These are phyloP conservation scores for Tenthredo notha DNA, from an alignment of 2,888 invertebrate genomes.

Conservation along the genomic window DNA sequence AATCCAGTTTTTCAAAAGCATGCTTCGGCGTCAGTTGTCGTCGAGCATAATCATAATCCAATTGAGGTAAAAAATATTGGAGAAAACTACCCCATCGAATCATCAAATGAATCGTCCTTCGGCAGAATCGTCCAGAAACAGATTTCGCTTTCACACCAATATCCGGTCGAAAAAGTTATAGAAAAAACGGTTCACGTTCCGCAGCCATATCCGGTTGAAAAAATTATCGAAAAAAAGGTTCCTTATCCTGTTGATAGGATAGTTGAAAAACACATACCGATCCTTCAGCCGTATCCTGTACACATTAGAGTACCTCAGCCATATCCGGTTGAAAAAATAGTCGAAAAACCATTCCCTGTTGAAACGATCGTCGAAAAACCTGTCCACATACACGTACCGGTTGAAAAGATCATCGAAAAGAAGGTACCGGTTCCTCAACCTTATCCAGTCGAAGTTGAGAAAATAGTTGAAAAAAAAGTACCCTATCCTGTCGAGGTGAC, in stretches of 20 bases:
- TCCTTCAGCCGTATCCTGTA: constrained; percentile 76
- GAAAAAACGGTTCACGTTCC: constrained; percentile 75
- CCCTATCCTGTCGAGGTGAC: constrained; percentile 76
- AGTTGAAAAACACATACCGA: constrained; percentile 78
- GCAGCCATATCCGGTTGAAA: constrained; percentile 71
- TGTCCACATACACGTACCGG: constrained; percentile 78
- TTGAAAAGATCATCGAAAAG: constrained; percentile 82
- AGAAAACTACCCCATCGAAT: neutral
- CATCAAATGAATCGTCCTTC: neutral
- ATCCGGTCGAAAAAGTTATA: constrained; percentile 79
- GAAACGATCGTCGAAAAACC: constrained; percentile 77
- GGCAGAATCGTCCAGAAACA: constrained; percentile 24
- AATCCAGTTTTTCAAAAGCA: constrained; percentile 19
- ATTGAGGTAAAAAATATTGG: neutral
- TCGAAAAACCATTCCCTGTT: constrained; percentile 80
- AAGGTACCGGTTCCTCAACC: constrained; percentile 82
- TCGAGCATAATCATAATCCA: neutral
- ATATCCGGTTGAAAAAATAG: constrained; percentile 80
- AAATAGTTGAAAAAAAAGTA: constrained; percentile 79
- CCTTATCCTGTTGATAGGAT: constrained; percentile 71
- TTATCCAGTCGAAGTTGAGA: constrained; percentile 74
- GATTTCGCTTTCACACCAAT: neutral
- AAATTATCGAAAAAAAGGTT: constrained; percentile 54
- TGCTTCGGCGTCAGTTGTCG: neutral
- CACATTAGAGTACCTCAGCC: constrained; percentile 78